phyloP scores from a whole-genome alignment of 2,888 invertebrate species.

The Cataglyphis rosenhaueri region DNA sequence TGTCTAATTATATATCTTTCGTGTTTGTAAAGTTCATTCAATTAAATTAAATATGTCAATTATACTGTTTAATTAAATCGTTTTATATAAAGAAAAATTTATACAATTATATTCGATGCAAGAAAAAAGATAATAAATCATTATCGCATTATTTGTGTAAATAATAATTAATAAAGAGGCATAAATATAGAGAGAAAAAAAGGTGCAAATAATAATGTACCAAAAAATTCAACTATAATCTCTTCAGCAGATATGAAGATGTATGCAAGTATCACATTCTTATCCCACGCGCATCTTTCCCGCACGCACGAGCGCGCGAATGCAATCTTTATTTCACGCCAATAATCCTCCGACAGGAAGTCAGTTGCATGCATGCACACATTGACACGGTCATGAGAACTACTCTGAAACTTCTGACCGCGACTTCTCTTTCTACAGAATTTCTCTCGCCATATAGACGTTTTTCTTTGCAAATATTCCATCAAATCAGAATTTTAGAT shows the following conservation, averaged over 20 bases:
- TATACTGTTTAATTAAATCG: neutral
- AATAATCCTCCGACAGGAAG: constrained; percentile 53
- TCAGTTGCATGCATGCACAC: constrained; percentile 30
- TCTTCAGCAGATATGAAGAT: constrained; percentile 19
- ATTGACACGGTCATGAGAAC: constrained; percentile 45
- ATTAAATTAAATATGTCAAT: neutral
- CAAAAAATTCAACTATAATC: constrained; percentile 12
- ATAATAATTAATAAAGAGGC: neutral
- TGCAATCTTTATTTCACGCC: constrained; percentile 56
- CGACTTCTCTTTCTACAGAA: constrained; percentile 42
- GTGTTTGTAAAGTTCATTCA: neutral
- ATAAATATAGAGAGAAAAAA: neutral
- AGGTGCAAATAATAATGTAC: neutral
- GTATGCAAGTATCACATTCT: constrained; percentile 45
- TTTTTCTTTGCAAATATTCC: constrained; percentile 30
- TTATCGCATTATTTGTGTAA: neutral
- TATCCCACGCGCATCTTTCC: constrained; percentile 42
- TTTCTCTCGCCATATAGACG: constrained; percentile 13
- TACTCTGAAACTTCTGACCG: constrained; percentile 27
- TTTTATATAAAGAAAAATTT: neutral
- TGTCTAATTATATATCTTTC: neutral
- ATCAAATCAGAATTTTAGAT: constrained; percentile 44
- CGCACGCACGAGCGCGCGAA: constrained; percentile 30
- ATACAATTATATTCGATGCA: neutral
- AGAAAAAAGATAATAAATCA: neutral